Base-by-base conservation (phyloP, 2,113 vertebrate genomes). In the Donacobius atricapilla region DNA sequence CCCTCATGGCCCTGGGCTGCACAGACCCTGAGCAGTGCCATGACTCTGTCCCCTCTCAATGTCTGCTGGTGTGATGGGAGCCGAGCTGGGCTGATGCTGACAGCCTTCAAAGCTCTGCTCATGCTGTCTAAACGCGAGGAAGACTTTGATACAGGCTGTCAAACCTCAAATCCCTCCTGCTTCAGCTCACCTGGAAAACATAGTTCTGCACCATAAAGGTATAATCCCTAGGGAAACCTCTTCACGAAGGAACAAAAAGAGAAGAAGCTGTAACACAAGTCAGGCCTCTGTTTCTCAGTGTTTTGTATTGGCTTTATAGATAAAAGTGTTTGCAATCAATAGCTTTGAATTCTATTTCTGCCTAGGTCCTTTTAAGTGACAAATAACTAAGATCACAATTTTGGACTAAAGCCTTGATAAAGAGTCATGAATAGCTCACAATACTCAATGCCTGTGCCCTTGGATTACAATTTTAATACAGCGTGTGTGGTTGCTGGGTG, bases 321-420 rank as follows among this genome's bases (percentile, higher is more conserved):
- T 79, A 89, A 89, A 83, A 81, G 61, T 25, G 31, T 65, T 87
- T 68, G 57, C 31, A 81, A 91, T 94, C 83, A 89, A 89, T 92
- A 95, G 54, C 48, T 84, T 85, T 84, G 66, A 89, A 71, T 82
- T 89, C 86, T 94, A 17, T 93, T 95, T 71, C 86, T 92, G 40
- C 44, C 39, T 45, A 40, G 10, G n/a, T 85, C 37, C 30, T 63
- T 90, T 85, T 65, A 63, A 81, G 47, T 72, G 66, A 73, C 57
- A 82, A 83, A 80, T 72, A 66, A 54, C 19, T 58, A 78, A 87
- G 71, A 60, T 77, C n/a, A 45, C 30, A 20, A 35, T 83, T 85
- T 94, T 77, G n/a, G 68, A 64, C 39, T 2, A 33, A 86, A 82
- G 72, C 33, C 30, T 31, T 40, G 30, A 96, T 48, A 68, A 87